Conservation (phyloP, 2,888 invertebrate species). For the Sphecodes monilicornis region DNA sequence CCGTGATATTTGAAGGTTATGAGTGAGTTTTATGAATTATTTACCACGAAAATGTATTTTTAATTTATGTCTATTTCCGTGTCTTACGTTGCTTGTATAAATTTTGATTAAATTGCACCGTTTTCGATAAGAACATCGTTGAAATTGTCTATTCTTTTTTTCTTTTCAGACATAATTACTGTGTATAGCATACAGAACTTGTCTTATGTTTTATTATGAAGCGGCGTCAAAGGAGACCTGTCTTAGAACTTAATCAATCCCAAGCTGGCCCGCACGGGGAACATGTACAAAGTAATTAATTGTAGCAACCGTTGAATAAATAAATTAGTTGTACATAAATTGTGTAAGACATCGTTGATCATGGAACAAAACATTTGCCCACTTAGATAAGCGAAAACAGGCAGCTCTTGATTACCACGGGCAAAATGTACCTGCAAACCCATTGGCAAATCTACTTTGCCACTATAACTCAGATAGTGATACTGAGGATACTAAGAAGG, state of each 20-base stretch:
- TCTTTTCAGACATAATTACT: slow-evolving; percentile 25
- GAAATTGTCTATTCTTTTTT: neutral
- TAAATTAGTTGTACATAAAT: neutral
- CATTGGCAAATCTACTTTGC: slow-evolving; percentile 79
- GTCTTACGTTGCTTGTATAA: neutral
- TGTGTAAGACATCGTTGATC: neutral
- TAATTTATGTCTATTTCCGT: slow-evolving; percentile 16
- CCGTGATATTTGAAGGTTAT: slow-evolving; percentile 41
- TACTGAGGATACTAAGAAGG: slow-evolving; percentile 73
- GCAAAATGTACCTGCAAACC: slow-evolving; percentile 78
- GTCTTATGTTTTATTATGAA: slow-evolving; percentile 74
- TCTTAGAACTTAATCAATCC: slow-evolving; percentile 78
- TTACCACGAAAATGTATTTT: slow-evolving; percentile 34
- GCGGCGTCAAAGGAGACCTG: slow-evolving; percentile 79
- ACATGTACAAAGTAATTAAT: slow-evolving; percentile 76
- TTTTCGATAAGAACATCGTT: neutral
- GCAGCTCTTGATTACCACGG: slow-evolving; percentile 69
- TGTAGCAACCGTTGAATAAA: neutral
- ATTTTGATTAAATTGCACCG: neutral
- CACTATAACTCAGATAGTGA: slow-evolving; percentile 83
- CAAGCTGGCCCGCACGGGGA: slow-evolving; percentile 75
- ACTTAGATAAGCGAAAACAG: slow-evolving; percentile 72
- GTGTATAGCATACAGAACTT: slow-evolving; percentile 21
- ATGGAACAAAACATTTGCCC: neutral
- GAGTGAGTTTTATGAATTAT: slow-evolving; percentile 30